Evolutionary conservation across 2,113 vertebrate species (phyloP), one percentile per base, ranked within the genome.

Genomic region (Actinemys pallida): DNA sequence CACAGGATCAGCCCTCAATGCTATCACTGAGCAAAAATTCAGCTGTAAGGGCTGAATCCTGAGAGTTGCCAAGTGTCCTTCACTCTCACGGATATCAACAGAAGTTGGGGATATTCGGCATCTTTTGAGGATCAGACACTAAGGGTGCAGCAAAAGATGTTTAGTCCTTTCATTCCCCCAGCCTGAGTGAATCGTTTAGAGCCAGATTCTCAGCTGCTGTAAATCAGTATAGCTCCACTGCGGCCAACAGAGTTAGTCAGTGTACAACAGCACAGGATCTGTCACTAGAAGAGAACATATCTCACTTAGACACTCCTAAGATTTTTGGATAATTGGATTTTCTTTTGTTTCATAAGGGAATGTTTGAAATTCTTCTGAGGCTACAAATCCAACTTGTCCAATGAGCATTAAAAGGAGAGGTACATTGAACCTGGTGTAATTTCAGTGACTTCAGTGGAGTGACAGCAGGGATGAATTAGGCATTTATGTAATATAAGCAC

Each of bases 401-500:
- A 22, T 72, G 9, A 39, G 35, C n/a, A 39, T 20, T 39, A 72
- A 72, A 39, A 72, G 19, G 65, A 39, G 35, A 72, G 9, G 5
- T 20, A 39, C 4, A 3, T 72, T 72, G n/a, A 39, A 19, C 29
- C 27, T 27, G 2, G 1, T 56, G 24, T 65, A 50, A 86, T 87
- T 90, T 50, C 47, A 54, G 49, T 0, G 0, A 27, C 35, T 62
- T 91, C 1, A 12, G 4, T 69, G 65, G 88, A 75, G 20, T 1
- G 0, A 7, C 89, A 2, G 8, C 50, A 92, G 39, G 80, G 88
- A 35, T 57, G 29, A 92, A 87, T 76, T 89, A 54, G 9, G 0
- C 83, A 93, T 89, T 89, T 86, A 86, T n/a, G 8, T 93, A 78
- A 81, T 87, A 54, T 35, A 13, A 84, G n/a, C 7, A 85, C 92